Evolutionary conservation across 1,140 invertebrate species (phyloP).

Genomic region (Drosophila watanabei): DNA sequence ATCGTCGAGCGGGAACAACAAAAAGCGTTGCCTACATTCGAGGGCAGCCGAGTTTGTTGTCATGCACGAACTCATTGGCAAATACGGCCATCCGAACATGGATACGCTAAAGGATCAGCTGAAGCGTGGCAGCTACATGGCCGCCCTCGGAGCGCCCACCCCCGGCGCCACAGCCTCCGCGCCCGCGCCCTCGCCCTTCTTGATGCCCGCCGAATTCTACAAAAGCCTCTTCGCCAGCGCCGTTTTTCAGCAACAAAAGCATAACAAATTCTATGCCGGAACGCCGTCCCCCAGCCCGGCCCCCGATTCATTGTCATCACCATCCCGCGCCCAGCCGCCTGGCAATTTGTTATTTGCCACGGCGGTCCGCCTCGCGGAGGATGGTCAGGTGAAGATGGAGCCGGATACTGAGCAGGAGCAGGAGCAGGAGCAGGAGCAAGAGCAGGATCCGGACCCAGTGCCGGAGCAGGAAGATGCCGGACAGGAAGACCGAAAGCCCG

Average conservation of each 20-base stretch:
- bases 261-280: constrained; percentile 53
- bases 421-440: neutral
- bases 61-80: constrained; percentile 60
- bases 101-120: constrained; percentile 71
- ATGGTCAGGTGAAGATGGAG: constrained; percentile 48
- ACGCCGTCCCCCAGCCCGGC: constrained; percentile 51
- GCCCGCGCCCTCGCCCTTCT: constrained; percentile 86
- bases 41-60: constrained; percentile 29
- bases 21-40: constrained; percentile 70
- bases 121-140: constrained; percentile 59
- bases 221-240: constrained; percentile 91
- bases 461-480: constrained; percentile 5
- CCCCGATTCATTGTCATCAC: constrained; percentile 18
- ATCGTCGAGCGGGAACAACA: constrained; percentile 26
- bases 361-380: constrained; percentile 42
- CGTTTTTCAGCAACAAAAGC: constrained; percentile 86
- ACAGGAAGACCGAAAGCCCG: constrained; percentile 20
- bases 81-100: constrained; percentile 56
- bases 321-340: constrained; percentile 58
- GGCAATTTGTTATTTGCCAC: constrained; percentile 79
- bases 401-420: constrained; percentile 27
- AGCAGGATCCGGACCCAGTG: constrained; percentile 30
- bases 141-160: constrained; percentile 35
- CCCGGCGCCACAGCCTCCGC: constrained; percentile 15
- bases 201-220: constrained; percentile 91